Base-by-base conservation (phyloP, 2,113 vertebrate species). In the Brienomyrus longianalis region DNA sequence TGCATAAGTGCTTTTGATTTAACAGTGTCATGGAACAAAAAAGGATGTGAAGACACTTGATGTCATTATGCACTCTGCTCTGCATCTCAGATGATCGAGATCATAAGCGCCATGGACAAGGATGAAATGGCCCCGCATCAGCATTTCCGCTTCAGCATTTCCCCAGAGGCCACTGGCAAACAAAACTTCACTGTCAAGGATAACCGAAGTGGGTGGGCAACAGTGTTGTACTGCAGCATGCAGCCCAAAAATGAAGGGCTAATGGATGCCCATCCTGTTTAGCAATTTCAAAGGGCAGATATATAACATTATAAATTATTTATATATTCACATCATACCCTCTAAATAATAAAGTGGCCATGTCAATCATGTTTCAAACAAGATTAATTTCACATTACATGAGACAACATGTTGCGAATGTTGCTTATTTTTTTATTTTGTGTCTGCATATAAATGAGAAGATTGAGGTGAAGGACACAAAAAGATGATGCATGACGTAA, bases 131-230 rank as follows among this genome's bases (percentile, higher is more conserved):
- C 96, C 91, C 97, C 98, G 88, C 96, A 97, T 90, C 97, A 97
- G 90, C 96, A 97, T 94, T 98, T 99, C 93, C 96, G 96, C 85
- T 99, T 98, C 96, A 97, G 95, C 91, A 96, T 99, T 0, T 96
- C 97, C 74, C 97, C 97, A 10, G 98, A 98, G 94, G 97, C 97
- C 90, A 95, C 95, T 88, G 97, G 98, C 92, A 99, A 99, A 94
- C 96, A 97, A 91, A 99, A 99, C 94, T 99, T 99, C 95, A 98
- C 98, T 23, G 95, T 99, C 89, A 96, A 95, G 96, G 97, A 99
- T 94, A 98, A 98, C 95, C 95, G 97, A 98, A 98, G 98, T 99
- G 94, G 59, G 95, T 94, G 8, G 52, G 19, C 13, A n/a, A 23
- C 21, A 21, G 47, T 5, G 23, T 31, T 19, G 21, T 52, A 74